Evolutionary conservation across 2,113 vertebrate species (phyloP), one percentile per base, ranked within the genome.

Genomic region (Anas platyrhynchos): DNA sequence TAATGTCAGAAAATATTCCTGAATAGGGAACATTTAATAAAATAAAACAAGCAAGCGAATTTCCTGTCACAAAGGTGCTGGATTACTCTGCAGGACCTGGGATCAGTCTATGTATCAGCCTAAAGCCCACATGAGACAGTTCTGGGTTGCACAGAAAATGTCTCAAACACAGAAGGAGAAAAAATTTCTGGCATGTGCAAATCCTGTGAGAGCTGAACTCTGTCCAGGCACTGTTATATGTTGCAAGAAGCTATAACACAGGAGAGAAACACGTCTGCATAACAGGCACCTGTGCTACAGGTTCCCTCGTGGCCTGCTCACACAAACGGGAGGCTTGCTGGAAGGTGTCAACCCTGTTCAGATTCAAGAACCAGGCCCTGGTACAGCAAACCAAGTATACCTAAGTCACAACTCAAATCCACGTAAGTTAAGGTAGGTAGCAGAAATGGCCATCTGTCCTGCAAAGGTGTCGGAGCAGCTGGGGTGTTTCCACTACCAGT

Each of bases 161-260:
- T 80, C 44, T 91, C 81, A 83, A 91, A 74, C 17, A 58, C 21
- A 54, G 76, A 67, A 62, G 4, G 22, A 76, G 92, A 82, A 95
- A 92, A 92, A 89, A 96, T 71, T 58, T 56, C 66, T 89, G 83
- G 80, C 62, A 85, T 76, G 75, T 59, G 74, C 72, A 95, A 93
- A 71, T 95, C 76, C 80, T 68, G 62, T 34, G 76, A 86, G 81
- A 77, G 61, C 48, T 95, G 73, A 89, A 89, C 86, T 94, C 86
- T 93, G 88, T 83, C 65, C 90, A 62, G 48, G 31, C 67, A 34
- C 65, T 83, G 46, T 73, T 83, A n/a, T 11, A 32, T 66, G 77
- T 86, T 82, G 86, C 89, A 90, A 84, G 83, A 88, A 68, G 87
- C 69, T 67, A 48, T 67, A 88, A 79, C 74, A 82, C n/a, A 71